A percentile compares a stretch with the other conserved stretches of the same genome.
These are phyloP conservation scores for Lithophane socia DNA, from an alignment of 2,888 invertebrate genomes.

Conservation along the genomic window DNA sequence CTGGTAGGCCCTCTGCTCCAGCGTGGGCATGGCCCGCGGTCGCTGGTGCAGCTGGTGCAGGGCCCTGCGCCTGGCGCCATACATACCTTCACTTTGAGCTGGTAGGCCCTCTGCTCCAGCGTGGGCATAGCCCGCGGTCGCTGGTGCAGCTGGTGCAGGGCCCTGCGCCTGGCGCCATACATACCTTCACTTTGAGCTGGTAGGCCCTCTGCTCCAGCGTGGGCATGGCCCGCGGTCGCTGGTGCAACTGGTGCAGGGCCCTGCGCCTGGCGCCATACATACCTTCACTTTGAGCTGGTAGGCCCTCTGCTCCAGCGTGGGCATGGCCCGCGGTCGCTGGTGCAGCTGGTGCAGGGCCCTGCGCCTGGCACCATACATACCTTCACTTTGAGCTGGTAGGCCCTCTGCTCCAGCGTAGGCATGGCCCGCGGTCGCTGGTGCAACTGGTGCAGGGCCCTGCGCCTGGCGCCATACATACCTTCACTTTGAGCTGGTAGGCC, in stretches of 20 bases:
- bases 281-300: too few relatives aligned
- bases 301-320: too few relatives aligned
- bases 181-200: slow-evolving; percentile 87
- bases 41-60: slow-evolving; percentile 83
- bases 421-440: slow-evolving; percentile 81
- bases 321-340: slow-evolving; percentile 68
- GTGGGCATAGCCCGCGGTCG: slow-evolving; percentile 86
- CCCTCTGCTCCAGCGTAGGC: slow-evolving; percentile 92
- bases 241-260: too few relatives aligned
- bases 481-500: slow-evolving; percentile 84
- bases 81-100: too few relatives aligned
- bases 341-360: slow-evolving; percentile 76
- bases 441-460: slow-evolving; percentile 77
- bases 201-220: slow-evolving; percentile 93
- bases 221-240: slow-evolving; percentile 80
- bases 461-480: too few relatives aligned
- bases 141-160: slow-evolving; percentile 80
- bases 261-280: too few relatives aligned
- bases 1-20: slow-evolving; percentile 93
- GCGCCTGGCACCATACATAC: slow-evolving; percentile 82
- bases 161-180: slow-evolving; percentile 63
- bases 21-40: slow-evolving; percentile 87
- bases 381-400: slow-evolving; percentile 91
- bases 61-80: too few relatives aligned
- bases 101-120: slow-evolving; percentile 93